Percentiles rank a stretch among this genome's conserved stretches.
Evolutionary conservation across 2,797 vertebrate genomes (phyloP).

Genomic region (Acanthis flammea): DNA sequence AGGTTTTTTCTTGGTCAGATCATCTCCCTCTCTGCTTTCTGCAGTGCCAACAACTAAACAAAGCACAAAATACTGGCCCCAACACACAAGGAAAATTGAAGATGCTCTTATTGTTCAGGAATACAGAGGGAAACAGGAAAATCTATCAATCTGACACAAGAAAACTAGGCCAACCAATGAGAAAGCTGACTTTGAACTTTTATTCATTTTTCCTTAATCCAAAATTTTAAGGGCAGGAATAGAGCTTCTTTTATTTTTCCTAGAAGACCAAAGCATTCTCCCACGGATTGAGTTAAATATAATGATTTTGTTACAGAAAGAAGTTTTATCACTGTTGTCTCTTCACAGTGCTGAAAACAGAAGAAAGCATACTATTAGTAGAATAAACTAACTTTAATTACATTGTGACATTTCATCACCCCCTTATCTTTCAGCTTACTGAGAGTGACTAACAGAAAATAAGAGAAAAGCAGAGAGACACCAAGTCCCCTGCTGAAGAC

Average conservation of each 20-base stretch:
- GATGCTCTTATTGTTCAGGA: slow-evolving; percentile 15
- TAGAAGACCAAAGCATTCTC: neutral
- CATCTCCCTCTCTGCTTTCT: neutral
- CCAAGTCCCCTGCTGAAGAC: fast-evolving
- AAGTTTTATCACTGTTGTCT: neutral
- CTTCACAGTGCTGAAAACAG: neutral
- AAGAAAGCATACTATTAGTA: neutral
- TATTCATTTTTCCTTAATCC: slow-evolving; percentile 2
- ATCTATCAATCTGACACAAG: neutral
- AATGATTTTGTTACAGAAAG: neutral
- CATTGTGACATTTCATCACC: neutral
- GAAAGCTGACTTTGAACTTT: neutral
- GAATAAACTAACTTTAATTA: neutral
- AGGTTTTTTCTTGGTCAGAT: neutral
- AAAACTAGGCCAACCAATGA: neutral
- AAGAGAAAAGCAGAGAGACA: neutral
- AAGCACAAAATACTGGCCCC: slow-evolving; percentile 2
- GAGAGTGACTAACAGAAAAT: neutral
- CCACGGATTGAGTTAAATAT: neutral
- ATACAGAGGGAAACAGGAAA: neutral
- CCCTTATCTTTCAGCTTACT: neutral
- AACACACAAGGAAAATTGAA: neutral
- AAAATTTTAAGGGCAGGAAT: neutral
- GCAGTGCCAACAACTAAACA: neutral
- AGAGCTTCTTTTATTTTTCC: neutral